Evolutionary conservation across 1,140 invertebrate genomes (phyloP), one percentile per base, ranked within the genome.

Genomic region (Varroa destructor): DNA sequence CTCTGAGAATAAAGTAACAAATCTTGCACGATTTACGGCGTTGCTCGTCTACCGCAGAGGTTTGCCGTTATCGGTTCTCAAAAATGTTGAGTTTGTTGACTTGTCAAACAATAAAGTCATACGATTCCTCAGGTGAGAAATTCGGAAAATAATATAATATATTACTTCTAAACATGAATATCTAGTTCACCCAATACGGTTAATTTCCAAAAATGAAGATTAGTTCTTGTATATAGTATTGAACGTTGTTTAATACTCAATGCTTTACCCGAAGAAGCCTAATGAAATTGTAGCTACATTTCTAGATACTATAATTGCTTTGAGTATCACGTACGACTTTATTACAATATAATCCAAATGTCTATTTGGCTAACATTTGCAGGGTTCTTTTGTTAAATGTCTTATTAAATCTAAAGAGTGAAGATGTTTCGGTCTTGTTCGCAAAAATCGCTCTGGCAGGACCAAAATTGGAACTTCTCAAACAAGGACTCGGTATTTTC

Each of bases 61-160:
- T 6, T 77, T 95, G 43, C 84, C 89, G 3, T 79, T 97, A 8
- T 88, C 91, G 6, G 84, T 92, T 43, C 82, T 97, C 0, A 97
- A 96, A 83, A 89, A 67, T 37, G 40, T 67, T 90, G 83, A 81
- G 70, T 43, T 71, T 70, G 5, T 72, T 14, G 1, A 58, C 43
- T 72, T 58, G 4, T 43, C 42, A 12, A 5, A 57, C 37, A 14
- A 72, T 36, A 43, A 57, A 43, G 54, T 72, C 54, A 43, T 43
- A 42, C 40, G 40, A 14, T 73, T 71, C 25, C 64, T 73, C 36
- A 46, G 40, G 58, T 70, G 46, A 3, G 71, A 61, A 14, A 37
- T 37, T 61, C 57, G 40, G 5, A 40, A 12, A 54, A 36, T 54
- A 36, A 43, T 8, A 42, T 6, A 6, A 42, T 6, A n/a, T 6